Conservation (phyloP, 2,113 vertebrate species). For the Oophaga pumilio region DNA sequence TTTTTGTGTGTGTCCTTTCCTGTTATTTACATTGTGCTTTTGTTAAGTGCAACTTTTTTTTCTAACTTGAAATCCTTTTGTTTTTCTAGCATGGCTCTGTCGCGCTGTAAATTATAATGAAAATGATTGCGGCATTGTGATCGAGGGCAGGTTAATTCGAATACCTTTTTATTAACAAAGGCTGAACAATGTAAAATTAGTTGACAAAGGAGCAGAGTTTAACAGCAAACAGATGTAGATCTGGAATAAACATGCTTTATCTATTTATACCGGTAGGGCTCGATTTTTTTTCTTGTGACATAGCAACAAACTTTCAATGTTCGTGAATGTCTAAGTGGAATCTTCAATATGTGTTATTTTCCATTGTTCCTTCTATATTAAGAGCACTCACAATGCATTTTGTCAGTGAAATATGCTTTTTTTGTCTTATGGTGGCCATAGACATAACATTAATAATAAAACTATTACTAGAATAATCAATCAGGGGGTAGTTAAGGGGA, state of each 20-base stretch:
- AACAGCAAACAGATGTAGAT: conserved; percentile 12
- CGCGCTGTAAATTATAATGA: conserved; percentile 30
- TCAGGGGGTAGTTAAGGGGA: no score
- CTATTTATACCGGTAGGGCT: conserved; percentile 8
- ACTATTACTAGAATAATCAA: no score
- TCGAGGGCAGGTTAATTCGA: conserved; percentile 12
- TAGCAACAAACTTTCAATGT: conserved; percentile 10
- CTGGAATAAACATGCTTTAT: not conserved
- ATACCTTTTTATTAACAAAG: conserved; percentile 28
- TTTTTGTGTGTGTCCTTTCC: conserved; percentile 33
- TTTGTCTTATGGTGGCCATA: no score
- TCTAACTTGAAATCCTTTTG: conserved; percentile 35
- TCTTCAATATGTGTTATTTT: not conserved
- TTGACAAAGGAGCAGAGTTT: not conserved
- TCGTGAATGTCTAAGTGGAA: not conserved
- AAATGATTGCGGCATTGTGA: conserved; percentile 52
- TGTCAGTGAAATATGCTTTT: not conserved
- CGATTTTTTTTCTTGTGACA: not conserved
- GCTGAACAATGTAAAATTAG: conserved; percentile 51
- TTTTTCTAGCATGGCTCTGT: conserved; percentile 25
- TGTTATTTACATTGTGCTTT: conserved; percentile 41
- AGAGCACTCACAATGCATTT: not conserved
- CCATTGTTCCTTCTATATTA: not conserved
- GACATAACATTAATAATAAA: no score
- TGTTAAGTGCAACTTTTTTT: conserved; percentile 28